Evolutionary conservation across 2,113 vertebrate species (phyloP).

Genomic region (Delphinus delphis): DNA sequence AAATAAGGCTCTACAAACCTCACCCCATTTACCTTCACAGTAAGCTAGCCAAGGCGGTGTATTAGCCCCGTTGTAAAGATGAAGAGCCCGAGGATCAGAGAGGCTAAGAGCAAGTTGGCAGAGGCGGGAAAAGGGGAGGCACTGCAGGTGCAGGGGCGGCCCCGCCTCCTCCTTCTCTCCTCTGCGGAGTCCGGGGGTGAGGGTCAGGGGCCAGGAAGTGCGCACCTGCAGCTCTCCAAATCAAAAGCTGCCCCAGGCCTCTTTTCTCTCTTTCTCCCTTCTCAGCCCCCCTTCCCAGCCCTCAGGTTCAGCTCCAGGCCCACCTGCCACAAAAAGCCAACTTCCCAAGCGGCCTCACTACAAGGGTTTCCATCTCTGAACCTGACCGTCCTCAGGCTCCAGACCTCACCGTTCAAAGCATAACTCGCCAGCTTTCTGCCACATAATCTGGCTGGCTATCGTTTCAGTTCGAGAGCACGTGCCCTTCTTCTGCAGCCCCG

Average conservation of each 20-base stretch:
- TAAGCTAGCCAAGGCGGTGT: not conserved
- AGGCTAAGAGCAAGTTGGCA: not conserved
- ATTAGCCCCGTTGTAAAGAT: not conserved
- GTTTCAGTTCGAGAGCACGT: not conserved
- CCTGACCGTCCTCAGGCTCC: rapidly evolving
- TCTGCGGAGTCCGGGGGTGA: not conserved
- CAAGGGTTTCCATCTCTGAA: rapidly evolving
- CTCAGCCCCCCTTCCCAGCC: not conserved
- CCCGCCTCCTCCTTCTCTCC: rapidly evolving
- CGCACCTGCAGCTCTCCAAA: not conserved
- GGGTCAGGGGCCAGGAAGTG: not conserved
- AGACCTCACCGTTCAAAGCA: rapidly evolving
- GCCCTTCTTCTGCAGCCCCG: not conserved
- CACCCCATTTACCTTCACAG: not conserved
- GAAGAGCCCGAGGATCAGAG: not conserved
- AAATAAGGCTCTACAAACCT: not conserved
- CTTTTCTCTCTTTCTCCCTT: not conserved
- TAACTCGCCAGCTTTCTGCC: not conserved
- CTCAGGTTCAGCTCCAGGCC: not conserved
- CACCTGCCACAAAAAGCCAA: not conserved
- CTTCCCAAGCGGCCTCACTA: no score
- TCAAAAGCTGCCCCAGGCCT: no score
- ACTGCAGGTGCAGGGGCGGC: no score
- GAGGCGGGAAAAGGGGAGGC: not conserved
- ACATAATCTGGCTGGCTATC: not conserved